Evolutionary conservation across 1,140 invertebrate genomes (phyloP), one percentile per base, ranked within the genome.

Genomic region (Frieseomelitta varia): DNA sequence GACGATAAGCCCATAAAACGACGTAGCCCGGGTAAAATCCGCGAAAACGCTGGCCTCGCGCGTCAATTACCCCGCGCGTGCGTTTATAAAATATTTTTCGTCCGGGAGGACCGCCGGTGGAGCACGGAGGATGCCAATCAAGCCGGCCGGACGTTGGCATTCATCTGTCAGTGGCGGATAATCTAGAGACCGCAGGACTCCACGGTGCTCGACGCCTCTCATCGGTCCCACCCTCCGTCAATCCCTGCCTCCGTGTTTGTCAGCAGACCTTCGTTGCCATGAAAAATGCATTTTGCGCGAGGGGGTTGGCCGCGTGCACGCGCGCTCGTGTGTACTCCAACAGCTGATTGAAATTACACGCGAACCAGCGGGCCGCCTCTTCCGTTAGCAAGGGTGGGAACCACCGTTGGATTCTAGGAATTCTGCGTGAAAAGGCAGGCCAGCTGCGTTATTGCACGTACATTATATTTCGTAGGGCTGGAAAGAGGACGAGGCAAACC

Each of bases 311-410:
- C 15, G 11, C n/a, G n/a, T n/a, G 15, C 11, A 15, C 21, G 21
- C 39, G 55, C 24, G 2, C 81, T 82, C 15, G 34, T 73, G 85
- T 85, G 87, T 81, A 85, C 73, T 82, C 81, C 76, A 90, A 90
- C 85, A 90, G 88, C 88, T 88, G 88, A 90, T 88, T 79, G 87
- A 87, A 87, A 90, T 85, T 88, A 81, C 74, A 77, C 81, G 65
- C 68, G 75, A 56, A 1, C 56, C 27, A 56, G 4, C 67, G 39
- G 19, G 21, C 81, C 68, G 65, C 51, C 47, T 73, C 39, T 85
- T 58, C 61, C 78, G 73, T 21, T 21, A n/a, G 1, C 15, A 34
- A 71, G 72, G 78, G 30, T 65, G 61, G 61, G 55, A 65, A 77
- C 34, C 72, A 63, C 30, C 30, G 21, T n/a, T 67, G 53, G 55